These are phyloP conservation scores for Notocelia uddmanniana DNA, from an alignment of 2,888 invertebrate species.

Conservation along the genomic window DNA sequence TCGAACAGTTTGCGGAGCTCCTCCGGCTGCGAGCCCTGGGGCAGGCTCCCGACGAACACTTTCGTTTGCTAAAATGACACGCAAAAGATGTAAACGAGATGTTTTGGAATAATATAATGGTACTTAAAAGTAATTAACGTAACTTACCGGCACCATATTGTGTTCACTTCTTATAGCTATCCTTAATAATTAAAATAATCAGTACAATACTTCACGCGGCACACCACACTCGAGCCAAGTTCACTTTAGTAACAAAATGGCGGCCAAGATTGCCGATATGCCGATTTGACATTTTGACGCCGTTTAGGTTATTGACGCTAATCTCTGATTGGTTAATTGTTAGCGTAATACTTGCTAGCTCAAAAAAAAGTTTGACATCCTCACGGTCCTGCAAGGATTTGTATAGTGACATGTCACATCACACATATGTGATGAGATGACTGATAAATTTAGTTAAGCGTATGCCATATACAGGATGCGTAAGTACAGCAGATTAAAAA, in stretches of 20 bases:
- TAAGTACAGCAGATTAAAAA: too few species aligned
- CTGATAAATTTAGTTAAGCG: too few species aligned
- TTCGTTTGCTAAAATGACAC: slow-evolving; percentile 88
- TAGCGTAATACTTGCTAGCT: slow-evolving; percentile 1
- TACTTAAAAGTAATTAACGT: slow-evolving; percentile 43
- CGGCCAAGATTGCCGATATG: slow-evolving; percentile 51
- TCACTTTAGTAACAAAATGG: slow-evolving; percentile 54
- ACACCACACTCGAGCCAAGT: slow-evolving; percentile 41
- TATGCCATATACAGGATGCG: too few species aligned
- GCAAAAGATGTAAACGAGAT: slow-evolving; percentile 9
- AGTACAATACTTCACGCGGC: slow-evolving; percentile 41
- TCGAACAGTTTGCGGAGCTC: slow-evolving; percentile 94
- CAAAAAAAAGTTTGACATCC: slow-evolving; percentile 1
- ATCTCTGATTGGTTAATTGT: slow-evolving; percentile 27
- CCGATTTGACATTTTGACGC: too few species aligned
- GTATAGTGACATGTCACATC: too few species aligned
- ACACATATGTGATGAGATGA: too few species aligned
- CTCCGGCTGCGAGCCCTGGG: slow-evolving; percentile 93
- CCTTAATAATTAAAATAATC: slow-evolving; percentile 47
- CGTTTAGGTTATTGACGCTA: slow-evolving; percentile 35
- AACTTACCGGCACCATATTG: slow-evolving; percentile 81
- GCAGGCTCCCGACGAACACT: slow-evolving; percentile 97
- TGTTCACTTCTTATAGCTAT: slow-evolving; percentile 45
- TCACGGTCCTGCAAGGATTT: too few species aligned
- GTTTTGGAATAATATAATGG: background rate